phyloP scores from a whole-genome alignment of 2,888 invertebrate genomes.

The Tetranychus truncatus region DNA sequence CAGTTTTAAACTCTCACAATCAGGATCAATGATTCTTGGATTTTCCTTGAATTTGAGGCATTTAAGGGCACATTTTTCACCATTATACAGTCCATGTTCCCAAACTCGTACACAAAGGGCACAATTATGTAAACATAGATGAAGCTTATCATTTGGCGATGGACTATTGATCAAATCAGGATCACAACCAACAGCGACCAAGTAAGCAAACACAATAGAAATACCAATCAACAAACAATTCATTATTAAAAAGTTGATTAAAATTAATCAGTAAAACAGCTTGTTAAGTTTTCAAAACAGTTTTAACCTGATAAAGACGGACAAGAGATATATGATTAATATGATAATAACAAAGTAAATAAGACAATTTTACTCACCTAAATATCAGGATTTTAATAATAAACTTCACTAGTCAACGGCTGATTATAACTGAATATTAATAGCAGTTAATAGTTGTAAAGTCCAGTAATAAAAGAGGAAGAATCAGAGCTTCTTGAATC shows the following conservation, averaged over 20 bases:
- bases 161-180: background rate
- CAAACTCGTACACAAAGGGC: conserved; percentile 28
- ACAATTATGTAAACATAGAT: conserved; percentile 27
- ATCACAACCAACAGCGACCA: background rate
- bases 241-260: background rate
- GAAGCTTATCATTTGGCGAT: conserved; percentile 16
- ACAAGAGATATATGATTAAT: too few relatives aligned
- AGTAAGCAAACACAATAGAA: background rate
- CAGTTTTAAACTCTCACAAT: conserved; percentile 27
- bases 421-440: too few relatives aligned
- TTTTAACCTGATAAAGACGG: too few relatives aligned
- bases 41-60: conserved; percentile 26
- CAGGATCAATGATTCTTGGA: conserved; percentile 26
- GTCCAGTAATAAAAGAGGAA: too few relatives aligned
- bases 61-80: conserved; percentile 26
- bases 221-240: background rate
- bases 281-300: too few relatives aligned
- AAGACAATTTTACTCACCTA: too few relatives aligned
- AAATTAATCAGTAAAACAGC: too few relatives aligned
- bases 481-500: too few relatives aligned
- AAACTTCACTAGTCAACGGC: too few relatives aligned
- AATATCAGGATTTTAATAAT: too few relatives aligned
- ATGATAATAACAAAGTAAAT: too few relatives aligned
- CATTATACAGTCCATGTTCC: conserved; percentile 28
- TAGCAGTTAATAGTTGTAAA: too few relatives aligned